Evolutionary conservation across 2,888 invertebrate species (phyloP).

Genomic region (Trachelus iudaicus): DNA sequence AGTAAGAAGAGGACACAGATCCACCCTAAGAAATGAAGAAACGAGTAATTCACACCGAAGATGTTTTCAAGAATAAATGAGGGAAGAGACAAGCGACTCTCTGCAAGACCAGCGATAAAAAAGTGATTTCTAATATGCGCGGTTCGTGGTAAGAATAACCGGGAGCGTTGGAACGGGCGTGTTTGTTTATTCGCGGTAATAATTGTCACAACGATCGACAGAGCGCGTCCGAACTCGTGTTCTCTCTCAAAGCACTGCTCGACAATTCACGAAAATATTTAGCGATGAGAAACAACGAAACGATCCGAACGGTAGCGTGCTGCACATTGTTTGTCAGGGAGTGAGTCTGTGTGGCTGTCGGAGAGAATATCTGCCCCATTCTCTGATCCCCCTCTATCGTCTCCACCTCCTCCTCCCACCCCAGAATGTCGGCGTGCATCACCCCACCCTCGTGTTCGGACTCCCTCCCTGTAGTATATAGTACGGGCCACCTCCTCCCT

Average conservation of each 20-base stretch:
- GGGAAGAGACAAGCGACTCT: background rate
- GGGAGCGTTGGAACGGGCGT: background rate
- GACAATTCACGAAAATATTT: background rate
- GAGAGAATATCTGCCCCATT: conserved; percentile 23
- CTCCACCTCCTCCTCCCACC: conserved; percentile 22
- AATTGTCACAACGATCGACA: background rate
- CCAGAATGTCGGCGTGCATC: conserved; percentile 19
- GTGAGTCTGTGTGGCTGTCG: conserved; percentile 33
- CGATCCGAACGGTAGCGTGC: conserved; percentile 58
- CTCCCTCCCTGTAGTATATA: conserved; percentile 2
- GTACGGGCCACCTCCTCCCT: conserved; percentile 33
- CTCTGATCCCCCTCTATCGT: conserved; percentile 19
- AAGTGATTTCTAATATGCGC: background rate
- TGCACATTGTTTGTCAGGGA: conserved; percentile 58
- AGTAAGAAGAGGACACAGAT: background rate
- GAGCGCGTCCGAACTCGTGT: background rate
- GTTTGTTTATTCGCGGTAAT: background rate
- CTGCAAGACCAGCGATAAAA: background rate
- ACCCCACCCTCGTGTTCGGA: conserved; percentile 36
- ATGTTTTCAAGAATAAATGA: background rate
- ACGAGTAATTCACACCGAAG: background rate
- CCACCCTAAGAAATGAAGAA: background rate
- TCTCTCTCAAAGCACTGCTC: background rate
- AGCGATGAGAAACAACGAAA: conserved; percentile 29
- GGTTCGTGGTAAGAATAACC: background rate